A percentile compares a stretch with the other conserved stretches of the same genome.
These are phyloP conservation scores for Ophthalmolycus amberensis DNA, from an alignment of 2,113 vertebrate species.

Conservation along the genomic window DNA sequence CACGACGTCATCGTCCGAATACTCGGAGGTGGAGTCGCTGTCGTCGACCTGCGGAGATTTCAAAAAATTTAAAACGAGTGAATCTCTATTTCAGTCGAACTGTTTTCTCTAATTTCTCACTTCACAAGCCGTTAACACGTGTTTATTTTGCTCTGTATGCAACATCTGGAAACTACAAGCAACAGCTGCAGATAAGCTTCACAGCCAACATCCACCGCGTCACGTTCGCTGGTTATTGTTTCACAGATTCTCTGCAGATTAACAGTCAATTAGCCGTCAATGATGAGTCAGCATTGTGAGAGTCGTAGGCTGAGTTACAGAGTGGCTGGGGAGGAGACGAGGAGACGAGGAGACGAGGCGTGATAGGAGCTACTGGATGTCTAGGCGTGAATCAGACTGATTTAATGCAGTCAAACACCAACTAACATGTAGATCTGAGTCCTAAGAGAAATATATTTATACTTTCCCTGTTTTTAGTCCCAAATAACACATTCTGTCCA, in stretches of 20 bases:
- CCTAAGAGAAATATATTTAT: too few species aligned
- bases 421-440: too few species aligned
- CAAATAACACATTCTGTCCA: not conserved
- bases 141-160: constrained; percentile 29
- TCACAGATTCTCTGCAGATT: constrained; percentile 37
- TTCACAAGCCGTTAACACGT: too few species aligned
- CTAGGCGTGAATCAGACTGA: too few species aligned
- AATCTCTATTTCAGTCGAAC: not conserved
- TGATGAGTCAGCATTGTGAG: too few species aligned
- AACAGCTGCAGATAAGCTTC: constrained; percentile 48
- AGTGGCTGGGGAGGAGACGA: too few species aligned
- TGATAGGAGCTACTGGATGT: too few species aligned
- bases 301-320: too few species aligned
- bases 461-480: not conserved
- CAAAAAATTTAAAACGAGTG: not conserved
- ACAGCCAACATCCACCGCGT: not conserved
- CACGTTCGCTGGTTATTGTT: constrained; percentile 10
- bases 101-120: constrained; percentile 16
- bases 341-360: too few species aligned
- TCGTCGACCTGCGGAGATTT: constrained; percentile 76
- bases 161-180: constrained; percentile 66
- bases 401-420: too few species aligned
- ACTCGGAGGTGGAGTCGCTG: constrained; percentile 88
- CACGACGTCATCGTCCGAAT: constrained; percentile 89
- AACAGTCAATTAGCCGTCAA: too few species aligned